Percentiles rank a stretch among this genome's conserved stretches.
Conservation (phyloP, 2,113 vertebrate genomes). For the Otocyon megalotis region DNA sequence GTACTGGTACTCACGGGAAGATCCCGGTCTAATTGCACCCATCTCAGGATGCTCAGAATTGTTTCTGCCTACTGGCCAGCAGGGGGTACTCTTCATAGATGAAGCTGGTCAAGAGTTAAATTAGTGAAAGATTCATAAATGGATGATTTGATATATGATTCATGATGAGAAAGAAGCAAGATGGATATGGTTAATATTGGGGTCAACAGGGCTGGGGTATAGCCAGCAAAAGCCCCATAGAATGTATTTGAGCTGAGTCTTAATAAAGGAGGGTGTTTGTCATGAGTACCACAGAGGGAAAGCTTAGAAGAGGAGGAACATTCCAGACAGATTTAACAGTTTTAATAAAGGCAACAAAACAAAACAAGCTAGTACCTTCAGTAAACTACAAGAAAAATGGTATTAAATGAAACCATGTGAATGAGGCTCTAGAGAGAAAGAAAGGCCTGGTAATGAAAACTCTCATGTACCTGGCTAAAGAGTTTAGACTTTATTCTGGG, state of each 20-base stretch:
- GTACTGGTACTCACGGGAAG: background rate
- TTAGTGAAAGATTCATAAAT: background rate
- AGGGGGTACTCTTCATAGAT: background rate
- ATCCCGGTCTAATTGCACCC: background rate
- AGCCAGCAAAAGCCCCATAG: background rate
- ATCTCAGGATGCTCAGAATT: background rate
- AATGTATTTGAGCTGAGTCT: background rate
- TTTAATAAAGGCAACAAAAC: background rate
- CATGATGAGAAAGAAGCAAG: background rate
- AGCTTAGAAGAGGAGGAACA: background rate
- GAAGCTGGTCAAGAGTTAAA: background rate
- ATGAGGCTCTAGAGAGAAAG: too few species aligned
- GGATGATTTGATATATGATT: background rate
- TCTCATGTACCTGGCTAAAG: background rate
- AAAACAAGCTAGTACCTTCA: background rate
- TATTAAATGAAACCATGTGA: background rate
- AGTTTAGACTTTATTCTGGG: background rate
- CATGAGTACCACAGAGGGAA: background rate
- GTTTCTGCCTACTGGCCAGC: background rate
- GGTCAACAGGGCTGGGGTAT: background rate
- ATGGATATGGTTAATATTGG: background rate
- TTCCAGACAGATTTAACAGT: background rate
- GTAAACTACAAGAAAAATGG: background rate
- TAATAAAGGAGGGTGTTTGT: background rate
- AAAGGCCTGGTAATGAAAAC: background rate